Conservation (phyloP, 2,113 vertebrate species). For the Melanostigma gelatinosum region DNA sequence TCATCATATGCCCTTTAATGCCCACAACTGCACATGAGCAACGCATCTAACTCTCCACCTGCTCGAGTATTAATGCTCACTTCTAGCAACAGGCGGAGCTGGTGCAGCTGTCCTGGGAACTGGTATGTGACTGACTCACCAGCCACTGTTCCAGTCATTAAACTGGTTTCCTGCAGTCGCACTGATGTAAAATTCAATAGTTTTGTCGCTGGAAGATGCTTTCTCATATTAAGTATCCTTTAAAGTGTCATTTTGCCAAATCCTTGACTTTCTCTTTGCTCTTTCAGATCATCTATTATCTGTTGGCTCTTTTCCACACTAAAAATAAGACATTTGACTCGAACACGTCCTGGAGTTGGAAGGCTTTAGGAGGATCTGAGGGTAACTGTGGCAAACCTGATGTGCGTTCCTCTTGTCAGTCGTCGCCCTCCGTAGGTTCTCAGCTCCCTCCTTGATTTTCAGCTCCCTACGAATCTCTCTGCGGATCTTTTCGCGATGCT, state of each 20-base stretch:
- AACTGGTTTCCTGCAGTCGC: conserved; percentile 29
- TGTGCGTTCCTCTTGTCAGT: conserved; percentile 90
- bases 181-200: neutral
- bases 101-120: neutral
- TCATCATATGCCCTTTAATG: no score
- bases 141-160: conserved; percentile 19
- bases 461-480: conserved; percentile 94
- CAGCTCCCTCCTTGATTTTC: conserved; percentile 95
- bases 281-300: neutral
- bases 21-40: neutral
- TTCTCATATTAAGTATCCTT: neutral
- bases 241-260: neutral
- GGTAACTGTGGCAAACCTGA: conserved; percentile 65
- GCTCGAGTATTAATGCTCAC: neutral
- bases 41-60: neutral
- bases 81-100: neutral
- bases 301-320: neutral
- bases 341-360: neutral
- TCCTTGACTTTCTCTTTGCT: neutral
- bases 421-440: conserved; percentile 91
- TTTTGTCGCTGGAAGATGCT: neutral
- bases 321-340: neutral
- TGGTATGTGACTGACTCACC: conserved; percentile 30
- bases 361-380: neutral
- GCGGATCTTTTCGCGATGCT: conserved; percentile 89